A percentile compares a stretch with the other conserved stretches of the same genome.
Conservation (phyloP, 1,140 invertebrate genomes). For the Formica selysi region DNA sequence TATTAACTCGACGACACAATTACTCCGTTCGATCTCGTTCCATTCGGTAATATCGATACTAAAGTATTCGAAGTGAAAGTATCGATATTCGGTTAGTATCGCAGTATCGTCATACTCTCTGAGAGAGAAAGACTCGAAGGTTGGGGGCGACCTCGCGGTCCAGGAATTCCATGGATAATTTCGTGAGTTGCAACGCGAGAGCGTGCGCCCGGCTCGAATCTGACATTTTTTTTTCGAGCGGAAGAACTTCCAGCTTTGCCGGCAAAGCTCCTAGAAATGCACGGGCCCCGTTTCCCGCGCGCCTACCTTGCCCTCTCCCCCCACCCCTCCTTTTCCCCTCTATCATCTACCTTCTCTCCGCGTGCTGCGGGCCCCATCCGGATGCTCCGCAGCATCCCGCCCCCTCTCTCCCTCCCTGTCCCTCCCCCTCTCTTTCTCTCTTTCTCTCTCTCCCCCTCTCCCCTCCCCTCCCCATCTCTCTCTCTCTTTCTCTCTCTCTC, state of each 20-base stretch:
- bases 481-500: no score
- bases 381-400: conserved; percentile 15
- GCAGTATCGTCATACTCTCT: neutral
- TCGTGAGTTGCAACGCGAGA: conserved; percentile 71
- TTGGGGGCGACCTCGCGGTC: conserved; percentile 45
- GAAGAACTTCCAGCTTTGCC: conserved; percentile 28
- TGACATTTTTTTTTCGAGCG: conserved; percentile 61
- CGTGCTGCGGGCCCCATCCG: conserved; percentile 22
- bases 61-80: conserved; percentile 44
- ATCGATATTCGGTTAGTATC: conserved; percentile 15
- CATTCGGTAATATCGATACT: neutral
- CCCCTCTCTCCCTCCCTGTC: conserved; percentile 9
- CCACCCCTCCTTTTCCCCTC: no score
- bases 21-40: neutral
- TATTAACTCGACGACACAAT: neutral
- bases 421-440: neutral
- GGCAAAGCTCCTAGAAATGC: conserved; percentile 26
- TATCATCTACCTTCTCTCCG: neutral
- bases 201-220: conserved; percentile 72
- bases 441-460: neutral
- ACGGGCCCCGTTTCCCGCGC: conserved; percentile 25
- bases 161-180: conserved; percentile 79
- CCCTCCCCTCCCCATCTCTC: no score
- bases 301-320: neutral
- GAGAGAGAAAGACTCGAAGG: conserved; percentile 29